A percentile compares a stretch with the other conserved stretches of the same genome.
Conservation (phyloP, 2,113 vertebrate genomes). For the Prochilodus magdalenae region DNA sequence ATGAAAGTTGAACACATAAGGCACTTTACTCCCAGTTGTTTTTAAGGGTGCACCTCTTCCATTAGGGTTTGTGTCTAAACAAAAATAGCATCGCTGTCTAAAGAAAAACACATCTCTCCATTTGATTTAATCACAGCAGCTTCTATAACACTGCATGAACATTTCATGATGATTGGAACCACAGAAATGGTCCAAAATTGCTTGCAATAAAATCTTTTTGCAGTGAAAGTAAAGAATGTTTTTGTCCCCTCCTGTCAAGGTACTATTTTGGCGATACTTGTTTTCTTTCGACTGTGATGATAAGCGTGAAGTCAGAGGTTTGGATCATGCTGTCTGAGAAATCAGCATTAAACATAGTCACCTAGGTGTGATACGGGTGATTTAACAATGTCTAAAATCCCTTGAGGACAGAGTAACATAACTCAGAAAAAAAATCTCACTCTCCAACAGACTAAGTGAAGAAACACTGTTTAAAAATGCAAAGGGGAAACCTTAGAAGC, state of each 20-base stretch:
- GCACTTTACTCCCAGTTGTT: neutral
- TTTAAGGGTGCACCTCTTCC: neutral
- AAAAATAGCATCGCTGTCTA: too few relatives aligned
- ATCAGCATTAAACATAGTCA: constrained; percentile 18
- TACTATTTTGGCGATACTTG: too few relatives aligned
- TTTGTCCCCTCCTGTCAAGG: too few relatives aligned
- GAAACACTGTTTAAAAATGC: constrained; percentile 64
- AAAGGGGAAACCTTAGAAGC: constrained; percentile 68
- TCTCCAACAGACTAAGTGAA: constrained; percentile 51
- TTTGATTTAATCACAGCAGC: too few relatives aligned
- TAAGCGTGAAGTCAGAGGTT: neutral
- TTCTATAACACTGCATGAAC: too few relatives aligned
- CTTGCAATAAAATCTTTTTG: too few relatives aligned
- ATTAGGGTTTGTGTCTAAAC: neutral
- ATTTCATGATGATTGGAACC: too few relatives aligned
- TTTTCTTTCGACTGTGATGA: too few relatives aligned
- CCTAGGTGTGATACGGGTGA: constrained; percentile 49
- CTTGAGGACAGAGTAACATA: constrained; percentile 42
- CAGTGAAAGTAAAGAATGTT: too few relatives aligned
- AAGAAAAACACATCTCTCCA: too few relatives aligned
- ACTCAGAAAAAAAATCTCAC: constrained; percentile 50
- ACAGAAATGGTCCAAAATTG: too few relatives aligned
- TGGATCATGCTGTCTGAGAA: constrained; percentile 12
- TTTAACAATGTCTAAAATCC: constrained; percentile 44
- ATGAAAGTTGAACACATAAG: neutral